These are phyloP conservation scores for Oscheius sp. DNA, from an alignment of 2,888 invertebrate genomes.

Conservation along the genomic window DNA sequence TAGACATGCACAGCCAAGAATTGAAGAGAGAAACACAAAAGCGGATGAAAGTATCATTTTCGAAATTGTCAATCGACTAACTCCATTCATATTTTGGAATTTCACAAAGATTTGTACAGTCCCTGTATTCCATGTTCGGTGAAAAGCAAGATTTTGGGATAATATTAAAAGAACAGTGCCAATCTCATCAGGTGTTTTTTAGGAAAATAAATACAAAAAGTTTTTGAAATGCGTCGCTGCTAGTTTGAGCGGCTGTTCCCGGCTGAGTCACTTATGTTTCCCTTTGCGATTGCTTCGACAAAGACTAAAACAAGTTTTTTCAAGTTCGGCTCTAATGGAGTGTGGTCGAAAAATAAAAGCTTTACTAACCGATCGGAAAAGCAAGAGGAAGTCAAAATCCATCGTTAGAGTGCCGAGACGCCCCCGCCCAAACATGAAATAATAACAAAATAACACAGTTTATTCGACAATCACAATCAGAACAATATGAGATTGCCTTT, in stretches of 20 bases:
- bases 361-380: too few species aligned
- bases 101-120: constrained; percentile 1
- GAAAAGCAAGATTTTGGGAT: not conserved
- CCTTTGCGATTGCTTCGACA: too few species aligned
- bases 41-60: not conserved
- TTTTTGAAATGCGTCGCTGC: too few species aligned
- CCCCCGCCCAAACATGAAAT: not conserved
- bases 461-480: not conserved
- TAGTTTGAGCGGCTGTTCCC: too few species aligned
- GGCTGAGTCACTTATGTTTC: too few species aligned
- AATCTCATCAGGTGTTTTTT: too few species aligned
- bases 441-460: not conserved
- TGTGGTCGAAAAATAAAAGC: too few species aligned
- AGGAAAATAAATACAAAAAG: too few species aligned
- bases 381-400: too few species aligned
- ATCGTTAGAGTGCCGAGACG: too few species aligned
- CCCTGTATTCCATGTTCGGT: not conserved
- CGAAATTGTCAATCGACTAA: not conserved
- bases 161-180: too few species aligned
- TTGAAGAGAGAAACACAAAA: not conserved
- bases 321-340: not conserved
- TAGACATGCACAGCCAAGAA: not conserved
- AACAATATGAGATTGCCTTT: not conserved
- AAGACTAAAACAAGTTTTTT: not conserved
- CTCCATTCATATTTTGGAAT: not conserved